Evolutionary conservation across 2,888 invertebrate genomes (phyloP).

Genomic region (Melanotus villosus): DNA sequence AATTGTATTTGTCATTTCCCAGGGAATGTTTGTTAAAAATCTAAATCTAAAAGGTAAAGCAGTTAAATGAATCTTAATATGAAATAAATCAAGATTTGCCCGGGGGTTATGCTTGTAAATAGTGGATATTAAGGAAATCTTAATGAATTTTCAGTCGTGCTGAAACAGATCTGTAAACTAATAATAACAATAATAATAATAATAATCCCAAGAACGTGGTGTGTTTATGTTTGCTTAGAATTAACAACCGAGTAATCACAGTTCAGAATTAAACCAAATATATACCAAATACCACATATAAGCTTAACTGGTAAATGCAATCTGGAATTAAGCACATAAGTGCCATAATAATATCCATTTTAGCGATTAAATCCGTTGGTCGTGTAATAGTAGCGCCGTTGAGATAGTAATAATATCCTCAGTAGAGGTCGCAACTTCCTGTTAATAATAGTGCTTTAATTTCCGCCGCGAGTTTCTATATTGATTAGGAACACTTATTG

Average conservation of each 20-base stretch:
- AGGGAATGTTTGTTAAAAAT: too few relatives aligned
- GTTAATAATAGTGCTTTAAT: slow-evolving; percentile 50
- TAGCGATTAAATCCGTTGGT: slow-evolving; percentile 41
- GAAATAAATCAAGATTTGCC: too few relatives aligned
- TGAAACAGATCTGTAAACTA: too few relatives aligned
- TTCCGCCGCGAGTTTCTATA: slow-evolving; percentile 47
- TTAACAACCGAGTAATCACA: slow-evolving; percentile 22
- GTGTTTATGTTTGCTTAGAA: slow-evolving; percentile 5
- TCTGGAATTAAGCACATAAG: slow-evolving; percentile 41
- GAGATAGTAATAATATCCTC: slow-evolving; percentile 46
- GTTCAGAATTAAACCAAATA: slow-evolving; percentile 33
- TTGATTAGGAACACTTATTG: slow-evolving; percentile 47
- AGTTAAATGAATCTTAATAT: too few relatives aligned
- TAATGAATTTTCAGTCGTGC: too few relatives aligned
- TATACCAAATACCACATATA: slow-evolving; percentile 38
- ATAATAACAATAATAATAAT: too few relatives aligned
- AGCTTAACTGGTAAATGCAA: slow-evolving; percentile 38
- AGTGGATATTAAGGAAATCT: too few relatives aligned
- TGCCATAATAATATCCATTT: slow-evolving; percentile 45
- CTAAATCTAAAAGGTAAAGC: too few relatives aligned
- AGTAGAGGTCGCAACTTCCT: slow-evolving; percentile 46
- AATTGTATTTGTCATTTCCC: too few relatives aligned
- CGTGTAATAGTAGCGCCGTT: slow-evolving; percentile 38
- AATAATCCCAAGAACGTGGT: too few relatives aligned
- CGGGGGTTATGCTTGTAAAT: too few relatives aligned